Evolutionary conservation across 2,113 vertebrate species (phyloP).

Genomic region (Tetraodon nigroviridis): DNA sequence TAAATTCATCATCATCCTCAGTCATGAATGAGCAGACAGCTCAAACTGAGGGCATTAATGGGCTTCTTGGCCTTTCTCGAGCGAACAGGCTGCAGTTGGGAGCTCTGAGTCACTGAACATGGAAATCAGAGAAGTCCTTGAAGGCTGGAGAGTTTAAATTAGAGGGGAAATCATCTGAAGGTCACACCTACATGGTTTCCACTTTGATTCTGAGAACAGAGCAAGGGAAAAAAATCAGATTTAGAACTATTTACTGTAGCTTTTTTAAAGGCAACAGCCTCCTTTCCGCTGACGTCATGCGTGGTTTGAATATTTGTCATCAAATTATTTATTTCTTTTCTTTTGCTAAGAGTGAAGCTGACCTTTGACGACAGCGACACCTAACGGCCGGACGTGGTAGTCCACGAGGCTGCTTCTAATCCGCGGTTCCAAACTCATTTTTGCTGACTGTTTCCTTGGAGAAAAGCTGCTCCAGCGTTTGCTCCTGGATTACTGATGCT

Average conservation of each 20-base stretch:
- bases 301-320: conserved; percentile 16
- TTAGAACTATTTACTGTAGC: not conserved
- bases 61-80: conserved; percentile 17
- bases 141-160: conserved; percentile 35
- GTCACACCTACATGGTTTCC: conserved; percentile 38
- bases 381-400: conserved; percentile 28
- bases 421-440: not conserved
- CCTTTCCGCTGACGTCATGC: not conserved
- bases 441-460: not conserved
- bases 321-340: not conserved
- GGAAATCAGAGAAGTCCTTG: conserved; percentile 37
- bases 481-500: too few species aligned
- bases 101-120: conserved; percentile 41
- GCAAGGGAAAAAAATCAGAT: not conserved
- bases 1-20: too few species aligned
- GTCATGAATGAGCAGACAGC: conserved; percentile 10
- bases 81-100: conserved; percentile 17
- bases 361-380: conserved; percentile 42
- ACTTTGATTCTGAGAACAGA: conserved; percentile 1
- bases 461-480: not conserved
- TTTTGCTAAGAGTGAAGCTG: not conserved
- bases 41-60: conserved; percentile 11
- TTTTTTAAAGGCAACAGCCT: not conserved
- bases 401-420: conserved; percentile 1
- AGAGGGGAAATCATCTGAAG: conserved; percentile 35